Percentiles rank a stretch among this genome's conserved stretches.
phyloP scores from a whole-genome alignment of 2,113 vertebrate genomes.

The Pelvicachromis taeniatus region DNA sequence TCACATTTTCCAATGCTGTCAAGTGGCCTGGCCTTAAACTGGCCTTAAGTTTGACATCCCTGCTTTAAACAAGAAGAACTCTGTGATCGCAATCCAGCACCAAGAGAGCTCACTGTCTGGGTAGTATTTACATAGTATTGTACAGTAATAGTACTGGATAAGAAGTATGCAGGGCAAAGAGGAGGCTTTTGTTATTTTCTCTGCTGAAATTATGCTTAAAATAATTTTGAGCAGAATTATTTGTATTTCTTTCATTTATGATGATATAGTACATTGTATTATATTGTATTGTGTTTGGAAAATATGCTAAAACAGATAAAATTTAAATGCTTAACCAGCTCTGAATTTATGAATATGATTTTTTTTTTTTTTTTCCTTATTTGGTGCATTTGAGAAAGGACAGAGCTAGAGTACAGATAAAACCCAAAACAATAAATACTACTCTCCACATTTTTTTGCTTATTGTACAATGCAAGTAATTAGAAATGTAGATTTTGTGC shows the following conservation, averaged over 20 bases:
- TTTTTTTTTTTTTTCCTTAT: neutral
- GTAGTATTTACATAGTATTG: neutral
- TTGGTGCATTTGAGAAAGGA: neutral
- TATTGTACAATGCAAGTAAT: neutral
- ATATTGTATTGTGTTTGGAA: neutral
- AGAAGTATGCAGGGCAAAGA: neutral
- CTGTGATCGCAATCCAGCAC: accelerated
- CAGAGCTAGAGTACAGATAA: neutral
- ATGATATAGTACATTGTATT: neutral
- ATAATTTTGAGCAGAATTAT: neutral
- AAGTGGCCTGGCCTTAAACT: neutral
- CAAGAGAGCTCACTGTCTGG: neutral
- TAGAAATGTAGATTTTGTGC: neutral
- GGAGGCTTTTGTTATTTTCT: neutral
- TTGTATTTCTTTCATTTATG: neutral
- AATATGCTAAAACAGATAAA: neutral
- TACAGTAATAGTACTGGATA: too few species aligned
- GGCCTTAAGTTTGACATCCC: neutral
- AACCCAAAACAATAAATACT: neutral
- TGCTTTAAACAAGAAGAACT: neutral
- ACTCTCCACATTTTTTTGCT: neutral
- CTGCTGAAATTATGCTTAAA: neutral
- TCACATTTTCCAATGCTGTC: neutral
- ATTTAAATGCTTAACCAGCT: neutral
- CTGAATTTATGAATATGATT: neutral